Base-by-base conservation (phyloP, 2,113 vertebrate species). In the Thalassarche chlororhynchos region DNA sequence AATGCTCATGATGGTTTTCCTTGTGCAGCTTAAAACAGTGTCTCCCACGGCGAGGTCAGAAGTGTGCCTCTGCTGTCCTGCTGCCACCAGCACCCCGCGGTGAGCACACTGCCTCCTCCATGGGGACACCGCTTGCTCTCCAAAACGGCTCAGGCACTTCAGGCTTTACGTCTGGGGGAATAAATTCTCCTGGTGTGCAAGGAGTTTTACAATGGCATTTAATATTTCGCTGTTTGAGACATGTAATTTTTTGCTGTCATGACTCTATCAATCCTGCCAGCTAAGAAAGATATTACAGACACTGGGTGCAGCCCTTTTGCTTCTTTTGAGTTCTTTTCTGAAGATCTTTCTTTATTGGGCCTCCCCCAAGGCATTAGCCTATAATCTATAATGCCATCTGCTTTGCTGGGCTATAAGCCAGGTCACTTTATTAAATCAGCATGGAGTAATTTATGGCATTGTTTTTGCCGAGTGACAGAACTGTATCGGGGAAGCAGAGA, bases 341-440 rank as follows among this genome's bases (percentile, higher is more conserved):
- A 69, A 78, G 36, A 47, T 47, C 58, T 90, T 71, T 78, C 61
- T 74, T 93, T 78, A 29, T n/a, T 75, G 84, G 90, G 57, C 36
- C 78, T 95, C 91, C 89, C 90, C 83, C 46, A 38, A 78, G 92
- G 96, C 96, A 96, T 89, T 89, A 94, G 64, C 28, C 75, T 89
- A n/a, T 93, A 93, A 97, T 96, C 89, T 87, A 57, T 58, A 47
- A 78, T 82, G 82, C 97, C 97, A 97, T 98, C 97, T 98, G 97
- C 94, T 95, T 90, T 70, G 66, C 91, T 95, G 94, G 95, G 94
- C 87, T 85, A 42, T 4, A 42, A 90, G 90, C 91, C 93, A 95
- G 94, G 91, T 92, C 95, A 82, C 86, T 96, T 97, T 75, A 97
- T 97, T 90, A 94, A 92, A 95, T 87, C 94, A 96, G 52, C 77